A percentile compares a stretch with the other conserved stretches of the same genome.
phyloP scores from a whole-genome alignment of 2,888 invertebrate species.

The Agonum fuliginosum region DNA sequence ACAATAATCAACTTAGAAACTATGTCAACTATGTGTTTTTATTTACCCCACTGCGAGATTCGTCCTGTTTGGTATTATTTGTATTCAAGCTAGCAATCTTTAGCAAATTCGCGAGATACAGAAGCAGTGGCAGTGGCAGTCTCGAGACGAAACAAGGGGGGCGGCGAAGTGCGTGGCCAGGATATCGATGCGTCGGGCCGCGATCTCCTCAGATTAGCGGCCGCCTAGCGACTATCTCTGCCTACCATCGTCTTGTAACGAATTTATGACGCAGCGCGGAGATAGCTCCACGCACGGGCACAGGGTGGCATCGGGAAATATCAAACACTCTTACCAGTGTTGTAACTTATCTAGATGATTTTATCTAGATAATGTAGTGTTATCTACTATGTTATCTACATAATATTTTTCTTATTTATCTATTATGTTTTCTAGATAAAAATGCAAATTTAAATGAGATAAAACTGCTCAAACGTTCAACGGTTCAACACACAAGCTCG shows the following conservation, averaged over 20 bases:
- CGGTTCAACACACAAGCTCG: too few species aligned
- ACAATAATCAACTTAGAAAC: too few species aligned
- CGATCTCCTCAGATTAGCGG: conserved; percentile 56
- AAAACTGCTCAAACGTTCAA: too few species aligned
- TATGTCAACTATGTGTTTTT: too few species aligned
- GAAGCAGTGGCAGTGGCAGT: neutral
- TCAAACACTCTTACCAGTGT: too few species aligned
- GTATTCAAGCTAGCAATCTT: neutral
- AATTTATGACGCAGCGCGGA: conserved; percentile 49
- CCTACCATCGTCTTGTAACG: conserved; percentile 55
- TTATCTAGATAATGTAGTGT: too few species aligned
- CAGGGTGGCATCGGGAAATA: neutral
- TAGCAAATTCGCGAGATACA: neutral
- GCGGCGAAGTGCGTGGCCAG: conserved; percentile 8
- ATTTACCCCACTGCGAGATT: too few species aligned
- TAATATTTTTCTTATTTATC: too few species aligned
- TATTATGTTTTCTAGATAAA: too few species aligned
- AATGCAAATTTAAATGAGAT: too few species aligned
- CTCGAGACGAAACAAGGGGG: conserved; percentile 1
- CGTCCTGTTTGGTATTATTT: neutral
- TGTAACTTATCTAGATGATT: too few species aligned
- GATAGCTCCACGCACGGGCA: conserved; percentile 19
- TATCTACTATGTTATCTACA: too few species aligned
- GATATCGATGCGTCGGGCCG: conserved; percentile 51
- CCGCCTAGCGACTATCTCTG: conserved; percentile 57